These are phyloP conservation scores for Acromyrmex charruanus DNA, from an alignment of 1,140 invertebrate genomes.

Conservation along the genomic window DNA sequence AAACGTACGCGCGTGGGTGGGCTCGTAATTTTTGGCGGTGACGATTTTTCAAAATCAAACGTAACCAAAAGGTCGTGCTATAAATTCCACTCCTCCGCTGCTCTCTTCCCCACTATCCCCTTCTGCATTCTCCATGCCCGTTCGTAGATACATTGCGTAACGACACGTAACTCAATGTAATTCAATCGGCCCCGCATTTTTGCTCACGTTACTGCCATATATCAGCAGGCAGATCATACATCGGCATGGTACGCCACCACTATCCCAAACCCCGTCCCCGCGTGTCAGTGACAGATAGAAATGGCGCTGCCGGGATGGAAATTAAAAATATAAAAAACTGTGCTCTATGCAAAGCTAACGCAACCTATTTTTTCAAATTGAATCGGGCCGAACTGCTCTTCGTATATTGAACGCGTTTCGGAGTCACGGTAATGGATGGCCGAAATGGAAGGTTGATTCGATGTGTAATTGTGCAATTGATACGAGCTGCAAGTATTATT, in stretches of 20 bases:
- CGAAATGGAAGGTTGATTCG: conserved; percentile 57
- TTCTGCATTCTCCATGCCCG: conserved; percentile 6
- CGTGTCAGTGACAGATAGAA: conserved; percentile 75
- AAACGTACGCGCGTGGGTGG: conserved; percentile 71
- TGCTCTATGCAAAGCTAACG: conserved; percentile 64
- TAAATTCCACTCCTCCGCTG: conserved; percentile 65
- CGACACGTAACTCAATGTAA: conserved; percentile 78
- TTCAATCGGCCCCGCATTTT: conserved; percentile 78
- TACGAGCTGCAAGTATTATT: conserved; percentile 33
- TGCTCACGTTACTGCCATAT: conserved; percentile 74
- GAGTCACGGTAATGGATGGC: conserved; percentile 57
- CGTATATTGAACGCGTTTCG: conserved; percentile 63
- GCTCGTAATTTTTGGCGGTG: conserved; percentile 74
- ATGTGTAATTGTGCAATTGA: conserved; percentile 57
- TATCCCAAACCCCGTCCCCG: conserved; percentile 33
- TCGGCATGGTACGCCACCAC: conserved; percentile 62
- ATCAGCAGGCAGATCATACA: conserved; percentile 75
- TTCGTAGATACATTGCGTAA: conserved; percentile 71
- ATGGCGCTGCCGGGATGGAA: conserved; percentile 68
- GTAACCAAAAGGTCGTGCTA: conserved; percentile 76
- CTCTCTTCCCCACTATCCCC: neutral
- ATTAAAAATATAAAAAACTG: conserved; percentile 78
- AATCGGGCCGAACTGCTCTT: conserved; percentile 65
- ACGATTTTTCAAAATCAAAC: conserved; percentile 79
- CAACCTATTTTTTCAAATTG: conserved; percentile 76